phyloP scores from a whole-genome alignment of 2,888 invertebrate species.

The Habrosyne pyritoides region DNA sequence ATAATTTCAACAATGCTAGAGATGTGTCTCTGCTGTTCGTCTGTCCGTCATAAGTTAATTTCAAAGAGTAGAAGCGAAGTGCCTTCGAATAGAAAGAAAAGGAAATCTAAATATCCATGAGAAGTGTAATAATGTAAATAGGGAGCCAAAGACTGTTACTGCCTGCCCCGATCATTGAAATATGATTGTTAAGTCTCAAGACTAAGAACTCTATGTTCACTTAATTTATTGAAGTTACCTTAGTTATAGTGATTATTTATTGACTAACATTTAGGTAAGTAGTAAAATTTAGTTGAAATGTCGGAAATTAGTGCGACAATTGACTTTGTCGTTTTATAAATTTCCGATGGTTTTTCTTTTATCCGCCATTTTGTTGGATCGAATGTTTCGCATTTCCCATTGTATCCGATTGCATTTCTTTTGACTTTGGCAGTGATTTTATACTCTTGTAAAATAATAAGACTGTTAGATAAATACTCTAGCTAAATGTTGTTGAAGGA shows the following conservation, averaged over 20 bases:
- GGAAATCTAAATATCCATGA: slow-evolving; percentile 47
- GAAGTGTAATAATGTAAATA: slow-evolving; percentile 62
- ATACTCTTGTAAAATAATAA: slow-evolving; percentile 81
- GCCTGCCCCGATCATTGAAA: slow-evolving; percentile 50
- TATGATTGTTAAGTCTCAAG: slow-evolving; percentile 49
- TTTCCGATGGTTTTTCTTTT: not conserved
- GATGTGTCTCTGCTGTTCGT: slow-evolving; percentile 52
- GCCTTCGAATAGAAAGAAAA: slow-evolving; percentile 72
- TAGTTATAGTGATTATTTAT: slow-evolving; percentile 79
- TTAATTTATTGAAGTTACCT: slow-evolving; percentile 82
- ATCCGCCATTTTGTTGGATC: slow-evolving; percentile 10
- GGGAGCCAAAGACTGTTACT: slow-evolving; percentile 78
- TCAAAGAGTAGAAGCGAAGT: slow-evolving; percentile 69
- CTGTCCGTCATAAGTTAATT: slow-evolving; percentile 67
- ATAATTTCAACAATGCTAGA: slow-evolving; percentile 35
- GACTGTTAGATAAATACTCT: slow-evolving; percentile 82
- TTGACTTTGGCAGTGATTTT: slow-evolving; percentile 64
- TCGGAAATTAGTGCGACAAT: slow-evolving; percentile 32
- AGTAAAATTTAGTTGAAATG: slow-evolving; percentile 50
- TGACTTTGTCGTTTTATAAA: slow-evolving; percentile 16
- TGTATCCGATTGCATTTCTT: slow-evolving; percentile 75
- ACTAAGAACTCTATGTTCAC: slow-evolving; percentile 52
- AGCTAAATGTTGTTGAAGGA: slow-evolving; percentile 69
- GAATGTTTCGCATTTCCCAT: slow-evolving; percentile 48
- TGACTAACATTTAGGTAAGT: slow-evolving; percentile 67